phyloP scores from a whole-genome alignment of 1,140 invertebrate species.

The Zaprionus africanus region DNA sequence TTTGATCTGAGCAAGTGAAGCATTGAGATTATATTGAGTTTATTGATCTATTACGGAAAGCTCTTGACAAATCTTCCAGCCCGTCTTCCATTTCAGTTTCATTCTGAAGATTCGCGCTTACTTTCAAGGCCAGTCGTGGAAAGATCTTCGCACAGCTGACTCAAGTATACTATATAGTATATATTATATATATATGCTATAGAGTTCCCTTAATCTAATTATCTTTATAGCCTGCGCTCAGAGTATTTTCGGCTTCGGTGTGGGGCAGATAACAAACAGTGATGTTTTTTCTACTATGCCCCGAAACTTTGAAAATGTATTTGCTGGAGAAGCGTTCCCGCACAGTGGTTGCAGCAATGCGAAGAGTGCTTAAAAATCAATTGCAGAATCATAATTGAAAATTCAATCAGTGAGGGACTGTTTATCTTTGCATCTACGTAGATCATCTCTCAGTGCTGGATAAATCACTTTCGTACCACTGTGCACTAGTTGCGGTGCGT shows the following conservation, averaged over 20 bases:
- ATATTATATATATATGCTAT: too few species aligned
- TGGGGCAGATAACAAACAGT: conserved; percentile 2
- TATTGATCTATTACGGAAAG: neutral
- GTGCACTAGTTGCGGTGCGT: too few species aligned
- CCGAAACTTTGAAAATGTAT: conserved; percentile 47
- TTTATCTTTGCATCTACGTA: too few species aligned
- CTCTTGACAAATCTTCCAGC: neutral
- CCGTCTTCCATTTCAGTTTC: neutral
- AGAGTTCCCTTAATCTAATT: neutral
- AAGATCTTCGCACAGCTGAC: neutral
- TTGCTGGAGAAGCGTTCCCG: conserved; percentile 34
- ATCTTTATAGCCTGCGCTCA: conserved; percentile 23
- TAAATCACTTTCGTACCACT: conserved; percentile 21
- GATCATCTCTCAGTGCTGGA: too few species aligned
- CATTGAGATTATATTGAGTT: neutral
- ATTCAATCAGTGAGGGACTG: too few species aligned
- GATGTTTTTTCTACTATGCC: neutral
- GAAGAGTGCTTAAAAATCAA: too few species aligned
- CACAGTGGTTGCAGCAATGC: conserved; percentile 32
- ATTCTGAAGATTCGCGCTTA: neutral
- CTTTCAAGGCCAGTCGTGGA: neutral
- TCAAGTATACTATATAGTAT: neutral
- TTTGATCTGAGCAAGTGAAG: neutral
- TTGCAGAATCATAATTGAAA: too few species aligned
- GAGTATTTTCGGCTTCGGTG: conserved; percentile 20